Evolutionary conservation across 2,888 invertebrate genomes (phyloP), one percentile per base, ranked within the genome.

Genomic region (Cyrtodaria siliqua): DNA sequence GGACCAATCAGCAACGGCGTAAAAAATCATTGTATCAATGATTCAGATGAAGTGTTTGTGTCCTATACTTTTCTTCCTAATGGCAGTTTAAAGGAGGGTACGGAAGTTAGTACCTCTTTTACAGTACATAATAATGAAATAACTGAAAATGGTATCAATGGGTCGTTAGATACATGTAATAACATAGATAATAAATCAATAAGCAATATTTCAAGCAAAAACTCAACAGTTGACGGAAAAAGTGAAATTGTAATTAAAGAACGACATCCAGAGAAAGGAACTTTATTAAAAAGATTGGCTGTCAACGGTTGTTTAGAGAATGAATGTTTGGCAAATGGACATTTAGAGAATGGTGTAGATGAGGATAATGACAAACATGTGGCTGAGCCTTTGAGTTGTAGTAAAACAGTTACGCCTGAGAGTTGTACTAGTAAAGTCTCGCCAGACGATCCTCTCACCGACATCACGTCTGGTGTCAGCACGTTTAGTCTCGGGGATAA

Each of bases 381-480:
- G 14, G 26, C 24, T 40, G 23, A 26, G 38, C 18, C 16, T 8
- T 12, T 8, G 33, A 33, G 33, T 12, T 8, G 33, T 12, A 33
- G 33, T 27, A 61, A 20, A 18, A 44, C 24, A 16, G 44, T 44
- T 6, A 42, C 16, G 24, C 16, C 24, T 8, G 59, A 40, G 18
- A 56, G 56, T 16, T 44, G 16, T 38, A 20, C n/a, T 3, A 42
- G 24, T 16, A 42, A 23, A 18, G 59, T 40, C 18, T 42, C 40
- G 6, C 3, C 40, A 16, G 59, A 59, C 3, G 44, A n/a, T n/a
- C 53, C 33, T 6, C 20, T 70, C 16, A 49, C 42, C 40, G 75
- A 75, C 26, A 44, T 75, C 14, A 75, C 69, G 24, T 69, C 69
- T 2, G 64, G 69, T 40, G 49, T 75, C 3, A 75, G 69, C 33